These are phyloP conservation scores for Monopterus albus DNA, from an alignment of 2,113 vertebrate species.

Conservation along the genomic window DNA sequence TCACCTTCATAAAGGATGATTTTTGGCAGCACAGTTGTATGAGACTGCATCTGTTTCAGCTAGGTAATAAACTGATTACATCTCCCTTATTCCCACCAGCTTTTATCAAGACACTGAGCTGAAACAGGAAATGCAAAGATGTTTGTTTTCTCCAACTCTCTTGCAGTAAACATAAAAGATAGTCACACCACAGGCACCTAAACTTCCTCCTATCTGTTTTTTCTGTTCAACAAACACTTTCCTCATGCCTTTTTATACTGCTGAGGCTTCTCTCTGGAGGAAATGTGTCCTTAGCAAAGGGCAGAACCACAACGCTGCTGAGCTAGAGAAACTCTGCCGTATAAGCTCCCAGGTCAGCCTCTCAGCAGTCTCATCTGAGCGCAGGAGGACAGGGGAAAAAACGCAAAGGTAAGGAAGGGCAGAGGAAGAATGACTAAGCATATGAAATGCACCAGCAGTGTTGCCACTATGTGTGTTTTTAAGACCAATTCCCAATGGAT, in stretches of 20 bases:
- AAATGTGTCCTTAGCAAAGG: conserved; percentile 67
- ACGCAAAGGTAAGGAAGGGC: conserved; percentile 53
- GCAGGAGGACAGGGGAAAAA: conserved; percentile 5
- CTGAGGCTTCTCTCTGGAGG: conserved; percentile 56
- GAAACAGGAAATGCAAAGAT: not conserved
- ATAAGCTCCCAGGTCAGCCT: conserved; percentile 50
- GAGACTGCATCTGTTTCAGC: too few relatives aligned
- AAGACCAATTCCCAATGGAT: too few relatives aligned
- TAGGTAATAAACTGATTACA: too few relatives aligned
- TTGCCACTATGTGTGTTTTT: conserved; percentile 20
- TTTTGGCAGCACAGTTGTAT: too few relatives aligned
- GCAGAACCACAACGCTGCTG: conserved; percentile 59
- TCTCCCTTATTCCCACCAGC: too few relatives aligned
- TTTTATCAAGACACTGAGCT: not conserved
- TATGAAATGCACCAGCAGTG: conserved; percentile 11
- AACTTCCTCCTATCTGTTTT: conserved; percentile 13
- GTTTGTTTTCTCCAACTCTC: not conserved
- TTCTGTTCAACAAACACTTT: conserved; percentile 32
- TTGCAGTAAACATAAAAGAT: not conserved
- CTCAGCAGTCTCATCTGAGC: conserved; percentile 33
- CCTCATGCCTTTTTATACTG: conserved; percentile 30
- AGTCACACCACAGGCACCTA: not conserved
- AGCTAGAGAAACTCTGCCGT: conserved; percentile 58
- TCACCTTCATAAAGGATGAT: too few relatives aligned
- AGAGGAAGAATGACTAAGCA: conserved; percentile 60